These are phyloP conservation scores for Nannoperca obscura DNA, from an alignment of 2,797 vertebrate species.

Conservation along the genomic window DNA sequence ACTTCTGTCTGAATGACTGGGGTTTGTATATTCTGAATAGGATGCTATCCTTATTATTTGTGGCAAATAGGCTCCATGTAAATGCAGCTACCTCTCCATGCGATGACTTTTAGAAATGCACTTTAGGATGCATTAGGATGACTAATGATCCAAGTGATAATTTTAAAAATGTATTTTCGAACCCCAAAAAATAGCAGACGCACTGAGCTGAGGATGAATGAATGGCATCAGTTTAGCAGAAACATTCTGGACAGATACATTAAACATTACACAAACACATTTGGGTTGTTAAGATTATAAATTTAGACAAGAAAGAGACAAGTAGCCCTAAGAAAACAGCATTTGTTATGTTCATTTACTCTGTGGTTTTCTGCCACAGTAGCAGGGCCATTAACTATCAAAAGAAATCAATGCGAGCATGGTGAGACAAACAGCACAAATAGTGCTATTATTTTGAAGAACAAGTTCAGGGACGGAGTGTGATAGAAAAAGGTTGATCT, in stretches of 20 bases:
- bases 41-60: background rate
- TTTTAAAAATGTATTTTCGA: slow-evolving; percentile 25
- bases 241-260: slow-evolving; percentile 19
- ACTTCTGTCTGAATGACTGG: background rate
- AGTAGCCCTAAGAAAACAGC: slow-evolving; percentile 11
- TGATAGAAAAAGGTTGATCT: slow-evolving; percentile 29
- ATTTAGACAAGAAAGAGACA: slow-evolving; percentile 32
- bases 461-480: slow-evolving; percentile 5
- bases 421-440: slow-evolving; percentile 52
- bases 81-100: background rate
- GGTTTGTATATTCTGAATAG: background rate
- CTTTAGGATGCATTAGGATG: slow-evolving; percentile 8
- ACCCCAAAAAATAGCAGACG: slow-evolving; percentile 21
- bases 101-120: slow-evolving; percentile 21
- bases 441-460: slow-evolving; percentile 36
- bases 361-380: slow-evolving; percentile 38
- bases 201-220: slow-evolving; percentile 25
- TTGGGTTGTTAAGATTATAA: slow-evolving; percentile 34
- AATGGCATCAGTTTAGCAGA: slow-evolving; percentile 20
- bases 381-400: slow-evolving; percentile 52
- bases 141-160: slow-evolving; percentile 2
- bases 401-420: slow-evolving; percentile 61
- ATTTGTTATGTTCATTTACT: slow-evolving; percentile 45
- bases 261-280: slow-evolving; percentile 42
- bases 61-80: background rate